A percentile compares a stretch with the other conserved stretches of the same genome.
Evolutionary conservation across 2,888 invertebrate species (phyloP).

Genomic region (Aspidiotus destructor): DNA sequence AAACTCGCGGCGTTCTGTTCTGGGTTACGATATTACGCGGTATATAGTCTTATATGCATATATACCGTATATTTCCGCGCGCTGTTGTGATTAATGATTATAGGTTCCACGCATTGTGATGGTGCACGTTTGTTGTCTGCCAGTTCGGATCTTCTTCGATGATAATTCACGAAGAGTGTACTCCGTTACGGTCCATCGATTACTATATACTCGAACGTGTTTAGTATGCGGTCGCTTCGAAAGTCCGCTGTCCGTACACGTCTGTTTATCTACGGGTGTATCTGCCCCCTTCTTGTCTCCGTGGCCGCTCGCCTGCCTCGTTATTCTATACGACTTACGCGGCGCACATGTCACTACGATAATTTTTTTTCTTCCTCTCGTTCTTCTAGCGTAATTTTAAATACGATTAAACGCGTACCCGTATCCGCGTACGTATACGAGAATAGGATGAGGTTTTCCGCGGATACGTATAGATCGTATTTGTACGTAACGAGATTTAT

Average conservation of each 20-base stretch:
- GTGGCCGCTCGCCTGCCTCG: background rate
- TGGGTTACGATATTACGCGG: background rate
- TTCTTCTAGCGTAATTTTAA: constrained; percentile 3
- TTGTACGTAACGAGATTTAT: background rate
- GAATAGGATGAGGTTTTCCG: background rate
- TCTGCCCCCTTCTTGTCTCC: background rate
- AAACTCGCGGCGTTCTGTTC: constrained; percentile 5
- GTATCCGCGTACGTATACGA: background rate
- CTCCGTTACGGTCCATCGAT: constrained; percentile 28
- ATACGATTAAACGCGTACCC: constrained; percentile 10
- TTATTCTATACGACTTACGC: constrained; percentile 3
- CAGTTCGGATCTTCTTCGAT: constrained; percentile 26
- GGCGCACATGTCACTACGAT: constrained; percentile 20
- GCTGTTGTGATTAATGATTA: constrained; percentile 29
- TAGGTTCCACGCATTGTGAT: constrained; percentile 29
- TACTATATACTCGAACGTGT: constrained; percentile 23
- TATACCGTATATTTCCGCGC: background rate
- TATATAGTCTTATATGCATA: background rate
- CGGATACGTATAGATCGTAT: background rate
- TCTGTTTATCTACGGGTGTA: too few species aligned
- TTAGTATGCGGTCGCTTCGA: constrained; percentile 18
- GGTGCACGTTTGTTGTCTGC: constrained; percentile 12
- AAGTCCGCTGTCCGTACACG: constrained; percentile 1
- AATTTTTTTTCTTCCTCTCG: constrained; percentile 13
- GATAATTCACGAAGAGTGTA: constrained; percentile 18